Conservation (phyloP, 1,140 invertebrate genomes). For the Pseudomyrmex concolor region DNA sequence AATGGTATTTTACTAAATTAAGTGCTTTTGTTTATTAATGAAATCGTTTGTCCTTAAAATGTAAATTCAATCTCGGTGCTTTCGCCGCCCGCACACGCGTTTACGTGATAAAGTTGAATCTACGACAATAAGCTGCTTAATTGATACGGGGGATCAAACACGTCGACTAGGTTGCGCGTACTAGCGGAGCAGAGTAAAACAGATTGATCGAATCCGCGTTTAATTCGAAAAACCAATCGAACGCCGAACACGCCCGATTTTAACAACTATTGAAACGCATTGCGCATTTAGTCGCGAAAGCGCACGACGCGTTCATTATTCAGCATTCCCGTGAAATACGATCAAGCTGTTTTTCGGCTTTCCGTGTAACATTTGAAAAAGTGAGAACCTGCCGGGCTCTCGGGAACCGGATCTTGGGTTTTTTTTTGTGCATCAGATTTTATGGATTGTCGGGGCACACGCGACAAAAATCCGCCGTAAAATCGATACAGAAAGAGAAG, state of each 20-base stretch:
- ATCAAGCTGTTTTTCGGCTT: slow-evolving; percentile 2
- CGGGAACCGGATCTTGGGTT: background rate
- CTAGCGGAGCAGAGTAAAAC: background rate
- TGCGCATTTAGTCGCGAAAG: slow-evolving; percentile 33
- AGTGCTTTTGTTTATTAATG: background rate
- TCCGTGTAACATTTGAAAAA: slow-evolving; percentile 36
- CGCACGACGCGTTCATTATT: slow-evolving; percentile 28
- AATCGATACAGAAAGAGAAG: slow-evolving; percentile 20
- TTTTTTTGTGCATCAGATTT: slow-evolving; percentile 23
- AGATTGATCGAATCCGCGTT: slow-evolving; percentile 18
- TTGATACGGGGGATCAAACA: background rate
- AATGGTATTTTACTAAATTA: background rate
- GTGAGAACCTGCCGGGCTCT: background rate
- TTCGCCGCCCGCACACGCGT: too few relatives aligned
- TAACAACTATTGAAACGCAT: slow-evolving; percentile 37
- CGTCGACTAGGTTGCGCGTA: background rate
- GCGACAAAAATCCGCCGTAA: slow-evolving; percentile 50
- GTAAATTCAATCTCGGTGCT: background rate
- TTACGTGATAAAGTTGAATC: background rate
- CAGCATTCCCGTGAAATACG: slow-evolving; percentile 38
- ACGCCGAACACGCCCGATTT: slow-evolving; percentile 8
- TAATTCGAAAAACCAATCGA: slow-evolving; percentile 34
- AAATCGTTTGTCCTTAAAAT: slow-evolving; percentile 4
- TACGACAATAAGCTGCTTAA: slow-evolving; percentile 11
- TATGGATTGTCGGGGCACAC: slow-evolving; percentile 8